Evolutionary conservation across 2,888 invertebrate species (phyloP).

Genomic region (Melinopterus prodromus): DNA sequence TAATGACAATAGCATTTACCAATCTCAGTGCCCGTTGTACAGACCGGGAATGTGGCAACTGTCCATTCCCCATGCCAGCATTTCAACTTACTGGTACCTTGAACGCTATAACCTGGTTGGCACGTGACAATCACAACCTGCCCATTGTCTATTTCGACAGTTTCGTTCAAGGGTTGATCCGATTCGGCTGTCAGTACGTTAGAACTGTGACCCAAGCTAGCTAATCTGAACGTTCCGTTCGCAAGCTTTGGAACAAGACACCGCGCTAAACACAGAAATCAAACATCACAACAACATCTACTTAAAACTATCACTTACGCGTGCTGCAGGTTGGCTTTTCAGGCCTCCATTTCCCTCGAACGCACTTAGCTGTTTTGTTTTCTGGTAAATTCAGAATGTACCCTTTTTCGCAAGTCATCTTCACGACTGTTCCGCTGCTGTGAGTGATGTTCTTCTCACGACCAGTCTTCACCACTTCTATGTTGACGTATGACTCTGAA

Average conservation of each 20-base stretch:
- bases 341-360: constrained; percentile 86
- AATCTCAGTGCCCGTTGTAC: constrained; percentile 67
- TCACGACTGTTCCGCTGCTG: constrained; percentile 79
- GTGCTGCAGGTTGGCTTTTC: constrained; percentile 82
- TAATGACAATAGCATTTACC: background rate
- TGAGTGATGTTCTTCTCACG: constrained; percentile 75
- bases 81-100: constrained; percentile 76
- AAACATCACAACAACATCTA: constrained; percentile 1
- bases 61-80: constrained; percentile 88
- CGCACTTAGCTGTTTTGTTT: constrained; percentile 82
- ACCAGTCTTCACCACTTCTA: constrained; percentile 76
- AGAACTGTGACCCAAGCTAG: constrained; percentile 57
- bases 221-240: constrained; percentile 72
- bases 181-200: constrained; percentile 55
- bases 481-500: constrained; percentile 71
- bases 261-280: constrained; percentile 64
- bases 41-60: constrained; percentile 77
- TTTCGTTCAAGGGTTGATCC: constrained; percentile 67
- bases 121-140: constrained; percentile 81
- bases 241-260: constrained; percentile 75
- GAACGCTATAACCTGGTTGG: constrained; percentile 73
- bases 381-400: constrained; percentile 76
- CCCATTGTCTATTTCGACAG: constrained; percentile 71
- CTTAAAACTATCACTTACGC: constrained; percentile 64
- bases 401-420: constrained; percentile 79